These are phyloP conservation scores for Gila robusta DNA, from an alignment of 2,797 vertebrate genomes.

Conservation along the genomic window DNA sequence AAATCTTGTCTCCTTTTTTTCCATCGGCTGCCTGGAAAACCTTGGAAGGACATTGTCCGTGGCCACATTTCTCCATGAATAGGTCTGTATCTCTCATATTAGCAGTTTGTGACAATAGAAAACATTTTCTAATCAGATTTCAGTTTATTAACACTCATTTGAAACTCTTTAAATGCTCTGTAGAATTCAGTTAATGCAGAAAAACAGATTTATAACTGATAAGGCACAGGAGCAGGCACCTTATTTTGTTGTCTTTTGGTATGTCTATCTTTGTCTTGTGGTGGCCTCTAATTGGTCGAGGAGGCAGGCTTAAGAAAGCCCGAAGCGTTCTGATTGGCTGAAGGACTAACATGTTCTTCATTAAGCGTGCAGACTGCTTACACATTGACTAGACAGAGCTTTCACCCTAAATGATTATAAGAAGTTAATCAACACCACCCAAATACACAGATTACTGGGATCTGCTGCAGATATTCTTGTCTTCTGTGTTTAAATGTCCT, in stretches of 20 bases:
- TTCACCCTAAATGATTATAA: conserved; percentile 19
- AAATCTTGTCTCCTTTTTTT: conserved; percentile 70
- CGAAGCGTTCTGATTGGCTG: conserved; percentile 72
- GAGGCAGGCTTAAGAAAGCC: conserved; percentile 66
- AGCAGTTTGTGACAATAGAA: not conserved
- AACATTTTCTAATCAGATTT: conserved; percentile 34
- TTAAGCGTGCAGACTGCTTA: conserved; percentile 72
- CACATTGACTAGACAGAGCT: conserved; percentile 5
- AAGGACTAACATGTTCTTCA: conserved; percentile 76
- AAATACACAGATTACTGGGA: conserved; percentile 24
- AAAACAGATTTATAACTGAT: conserved; percentile 17
- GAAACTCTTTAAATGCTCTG: not conserved
- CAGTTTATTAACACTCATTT: not conserved
- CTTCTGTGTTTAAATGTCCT: not conserved
- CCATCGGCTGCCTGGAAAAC: conserved; percentile 63
- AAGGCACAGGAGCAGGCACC: not conserved
- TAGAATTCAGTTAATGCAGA: not conserved
- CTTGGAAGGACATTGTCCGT: conserved; percentile 59
- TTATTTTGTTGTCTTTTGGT: conserved; percentile 51
- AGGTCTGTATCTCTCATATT: conserved; percentile 62
- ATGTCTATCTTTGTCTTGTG: conserved; percentile 63
- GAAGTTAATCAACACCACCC: not conserved
- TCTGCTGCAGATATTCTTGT: conserved; percentile 1
- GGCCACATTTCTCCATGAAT: conserved; percentile 69
- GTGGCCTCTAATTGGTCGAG: conserved; percentile 63